Base-by-base conservation (phyloP, 2,113 vertebrate genomes). In the Epinephelus moara region DNA sequence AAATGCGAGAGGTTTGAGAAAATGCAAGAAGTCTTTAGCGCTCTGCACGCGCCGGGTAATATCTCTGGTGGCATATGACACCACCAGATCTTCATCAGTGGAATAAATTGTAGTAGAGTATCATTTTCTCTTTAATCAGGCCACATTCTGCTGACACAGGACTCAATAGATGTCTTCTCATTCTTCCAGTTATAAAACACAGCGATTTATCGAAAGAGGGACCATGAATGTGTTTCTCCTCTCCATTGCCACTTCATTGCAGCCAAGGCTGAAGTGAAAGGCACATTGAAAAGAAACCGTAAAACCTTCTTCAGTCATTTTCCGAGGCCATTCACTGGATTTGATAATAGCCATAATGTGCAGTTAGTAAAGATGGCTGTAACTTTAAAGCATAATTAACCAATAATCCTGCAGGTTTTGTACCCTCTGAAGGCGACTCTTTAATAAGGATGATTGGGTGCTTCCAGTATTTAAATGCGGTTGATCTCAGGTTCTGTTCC, bases 41-140 rank as follows among this genome's bases (percentile, higher is more conserved):
- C 66, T 64, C 13, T 0, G 4, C 78, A 75, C 13, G 6, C 37
- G 2, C 53, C 19, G 0, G 0, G 37, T 25, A 21, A 1, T 73
- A 76, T 88, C 74, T 72, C 60, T 60, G 53, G 17, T 49, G 50
- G 12, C 74, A 69, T 80, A 84, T 88, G 68, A 72, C 71, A 47
- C 53, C n/a, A 47, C 21, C 68, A 81, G 82, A 90, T 91, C 84
- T 70, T 89, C 87, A 84, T 89, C 82, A 72, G 80, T 61, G 53
- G 70, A 81, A 83, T 80, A 77, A 84, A 81, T 82, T 88, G 19
- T 75, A 21, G 63, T 21, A 6, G 55, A 82, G 52, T 80, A 56
- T 85, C 40, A 59, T 74, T 86, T 82, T 87, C 68, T 83, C 61
- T 83, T 72, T 87, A 90, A 85, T 89, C 77, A 74, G 78, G 60